Conservation (phyloP, 92 coral and sea anemone genomes). For the Phenganax subtilis region DNA sequence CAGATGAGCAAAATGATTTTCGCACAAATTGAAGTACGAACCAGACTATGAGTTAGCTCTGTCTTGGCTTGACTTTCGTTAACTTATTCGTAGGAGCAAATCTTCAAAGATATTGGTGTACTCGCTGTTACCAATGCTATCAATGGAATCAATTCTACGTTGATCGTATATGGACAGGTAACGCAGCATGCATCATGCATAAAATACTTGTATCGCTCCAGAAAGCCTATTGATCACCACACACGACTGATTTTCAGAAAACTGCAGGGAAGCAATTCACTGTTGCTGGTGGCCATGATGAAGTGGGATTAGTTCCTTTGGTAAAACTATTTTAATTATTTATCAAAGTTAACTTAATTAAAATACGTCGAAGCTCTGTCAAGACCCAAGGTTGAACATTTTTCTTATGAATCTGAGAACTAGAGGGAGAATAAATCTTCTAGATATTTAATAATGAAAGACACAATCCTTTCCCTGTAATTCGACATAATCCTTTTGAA, state of each 20-base stretch:
- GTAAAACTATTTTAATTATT: slow-evolving; percentile 34
- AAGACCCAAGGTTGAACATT: too few relatives aligned
- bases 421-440: too few relatives aligned
- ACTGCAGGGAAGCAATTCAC: slow-evolving; percentile 80
- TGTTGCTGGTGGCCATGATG: slow-evolving; percentile 85
- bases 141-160: slow-evolving; percentile 77
- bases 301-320: slow-evolving; percentile 87
- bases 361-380: not conserved
- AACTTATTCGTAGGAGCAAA: slow-evolving; percentile 61
- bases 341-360: not conserved
- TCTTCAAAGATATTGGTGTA: slow-evolving; percentile 84
- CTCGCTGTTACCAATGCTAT: slow-evolving; percentile 69
- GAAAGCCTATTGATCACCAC: not conserved
- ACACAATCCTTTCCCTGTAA: not conserved
- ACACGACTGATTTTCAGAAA: slow-evolving; percentile 49
- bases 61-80: not conserved
- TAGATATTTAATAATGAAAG: too few relatives aligned
- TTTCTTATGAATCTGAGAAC: too few relatives aligned
- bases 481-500: not conserved
- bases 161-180: slow-evolving; percentile 94
- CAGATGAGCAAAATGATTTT: too few relatives aligned
- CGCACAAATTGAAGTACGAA: too few relatives aligned
- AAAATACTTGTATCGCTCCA: not conserved
- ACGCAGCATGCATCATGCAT: not conserved
- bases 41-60: too few relatives aligned